Evolutionary conservation across 2,797 vertebrate genomes (phyloP).

Genomic region (Artibeus jamaicensis): DNA sequence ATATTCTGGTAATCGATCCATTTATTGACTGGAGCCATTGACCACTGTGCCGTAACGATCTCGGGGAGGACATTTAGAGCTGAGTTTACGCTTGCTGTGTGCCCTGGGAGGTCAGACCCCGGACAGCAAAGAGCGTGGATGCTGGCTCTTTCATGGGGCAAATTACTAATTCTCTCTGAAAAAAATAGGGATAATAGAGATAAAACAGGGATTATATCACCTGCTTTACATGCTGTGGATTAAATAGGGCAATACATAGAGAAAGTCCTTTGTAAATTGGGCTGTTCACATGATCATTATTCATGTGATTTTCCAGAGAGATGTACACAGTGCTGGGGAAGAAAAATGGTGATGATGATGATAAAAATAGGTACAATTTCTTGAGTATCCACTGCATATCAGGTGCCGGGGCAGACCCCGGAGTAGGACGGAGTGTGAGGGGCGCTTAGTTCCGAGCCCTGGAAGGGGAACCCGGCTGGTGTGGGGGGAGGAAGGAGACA

Average conservation of each 20-base stretch:
- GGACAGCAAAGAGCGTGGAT: background rate
- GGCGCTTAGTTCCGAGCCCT: fast-evolving
- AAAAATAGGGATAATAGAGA: background rate
- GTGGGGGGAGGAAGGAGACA: background rate
- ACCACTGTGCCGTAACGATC: slow-evolving; percentile 1
- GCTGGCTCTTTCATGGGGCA: background rate
- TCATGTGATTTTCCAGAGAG: background rate
- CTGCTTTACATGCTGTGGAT: background rate
- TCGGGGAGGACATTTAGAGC: slow-evolving; percentile 17
- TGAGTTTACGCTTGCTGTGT: background rate
- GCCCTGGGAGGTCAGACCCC: background rate
- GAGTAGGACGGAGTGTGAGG: fast-evolving
- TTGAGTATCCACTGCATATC: background rate
- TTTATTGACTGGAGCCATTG: slow-evolving; percentile 35
- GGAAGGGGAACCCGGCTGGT: background rate
- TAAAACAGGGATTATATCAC: background rate
- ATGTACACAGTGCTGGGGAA: background rate
- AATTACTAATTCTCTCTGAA: background rate
- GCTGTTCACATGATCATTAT: background rate
- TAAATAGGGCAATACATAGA: background rate
- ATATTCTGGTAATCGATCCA: background rate
- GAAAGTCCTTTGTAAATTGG: background rate
- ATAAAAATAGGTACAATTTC: background rate
- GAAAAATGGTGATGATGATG: too few species aligned
- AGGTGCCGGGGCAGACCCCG: background rate